A percentile compares a stretch with the other conserved stretches of the same genome.
phyloP scores from a whole-genome alignment of 2,113 vertebrate genomes.

The Colinus virginianus region DNA sequence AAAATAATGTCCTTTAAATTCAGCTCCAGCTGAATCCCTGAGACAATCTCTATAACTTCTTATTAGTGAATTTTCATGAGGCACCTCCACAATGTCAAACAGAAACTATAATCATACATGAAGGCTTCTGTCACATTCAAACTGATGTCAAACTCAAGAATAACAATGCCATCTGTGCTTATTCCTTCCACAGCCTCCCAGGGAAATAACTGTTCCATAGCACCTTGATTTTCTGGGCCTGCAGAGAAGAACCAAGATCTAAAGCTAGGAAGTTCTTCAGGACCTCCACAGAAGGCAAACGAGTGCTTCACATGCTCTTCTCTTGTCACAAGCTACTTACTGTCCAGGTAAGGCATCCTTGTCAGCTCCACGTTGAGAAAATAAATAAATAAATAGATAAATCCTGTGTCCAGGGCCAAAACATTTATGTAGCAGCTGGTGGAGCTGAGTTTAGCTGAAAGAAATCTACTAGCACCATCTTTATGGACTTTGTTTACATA shows the following conservation, averaged over 20 bases:
- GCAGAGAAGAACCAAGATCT: not conserved
- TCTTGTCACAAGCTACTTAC: not conserved
- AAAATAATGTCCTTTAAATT: not conserved
- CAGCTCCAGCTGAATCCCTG: not conserved
- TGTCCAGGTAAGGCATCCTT: not conserved
- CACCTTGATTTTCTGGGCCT: not conserved
- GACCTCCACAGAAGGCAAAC: not conserved
- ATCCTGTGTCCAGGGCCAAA: not conserved
- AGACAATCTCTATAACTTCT: not conserved
- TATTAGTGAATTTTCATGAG: not conserved
- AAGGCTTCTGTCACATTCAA: not conserved
- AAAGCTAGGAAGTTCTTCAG: not conserved
- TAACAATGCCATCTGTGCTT: not conserved
- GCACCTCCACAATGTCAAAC: not conserved
- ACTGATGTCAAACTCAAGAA: not conserved
- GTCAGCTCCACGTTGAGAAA: not conserved
- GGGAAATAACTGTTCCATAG: not conserved
- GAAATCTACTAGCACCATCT: constrained; percentile 7
- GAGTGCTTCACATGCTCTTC: not conserved
- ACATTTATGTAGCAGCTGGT: constrained; percentile 29
- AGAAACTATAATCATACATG: not conserved
- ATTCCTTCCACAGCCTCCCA: not conserved
- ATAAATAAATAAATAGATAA: not conserved
- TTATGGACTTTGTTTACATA: constrained; percentile 46
- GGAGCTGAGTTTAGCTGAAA: constrained; percentile 3